These are phyloP conservation scores for Copidosoma floridanum DNA, from an alignment of 1,140 invertebrate genomes.

Conservation along the genomic window DNA sequence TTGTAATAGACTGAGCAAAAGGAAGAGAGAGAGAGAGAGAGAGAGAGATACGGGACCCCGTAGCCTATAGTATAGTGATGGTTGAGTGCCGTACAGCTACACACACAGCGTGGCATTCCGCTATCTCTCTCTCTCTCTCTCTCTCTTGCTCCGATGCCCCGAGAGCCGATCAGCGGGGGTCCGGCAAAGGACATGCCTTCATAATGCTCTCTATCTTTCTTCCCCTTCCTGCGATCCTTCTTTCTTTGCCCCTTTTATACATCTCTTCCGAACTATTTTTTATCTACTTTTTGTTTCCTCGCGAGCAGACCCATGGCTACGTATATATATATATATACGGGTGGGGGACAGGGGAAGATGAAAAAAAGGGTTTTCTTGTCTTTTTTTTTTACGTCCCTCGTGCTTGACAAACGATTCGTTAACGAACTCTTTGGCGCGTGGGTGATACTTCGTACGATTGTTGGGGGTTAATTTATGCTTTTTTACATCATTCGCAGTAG, in stretches of 20 bases:
- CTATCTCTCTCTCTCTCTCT: too few species aligned
- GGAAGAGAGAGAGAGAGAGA: conserved; percentile 11
- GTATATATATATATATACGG: not conserved
- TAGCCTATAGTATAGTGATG: not conserved
- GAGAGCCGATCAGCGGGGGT: conserved; percentile 43
- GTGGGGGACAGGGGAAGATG: not conserved
- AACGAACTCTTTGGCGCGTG: too few species aligned
- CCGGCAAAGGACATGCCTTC: conserved; percentile 44
- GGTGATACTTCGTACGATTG: too few species aligned
- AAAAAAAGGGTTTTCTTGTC: not conserved
- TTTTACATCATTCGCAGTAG: too few species aligned
- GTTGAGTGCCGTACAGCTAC: too few species aligned
- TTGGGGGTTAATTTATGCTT: too few species aligned
- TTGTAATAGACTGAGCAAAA: conserved; percentile 36
- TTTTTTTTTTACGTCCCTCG: too few species aligned
- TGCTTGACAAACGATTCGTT: too few species aligned
- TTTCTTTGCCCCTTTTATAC: conserved; percentile 23
- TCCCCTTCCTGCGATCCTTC: too few species aligned
- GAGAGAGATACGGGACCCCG: not conserved
- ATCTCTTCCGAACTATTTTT: too few species aligned
- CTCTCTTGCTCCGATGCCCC: too few species aligned
- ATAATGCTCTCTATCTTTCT: too few species aligned
- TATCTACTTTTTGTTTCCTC: conserved; percentile 45
- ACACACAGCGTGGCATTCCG: conserved; percentile 41
- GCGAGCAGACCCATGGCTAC: not conserved